These are phyloP conservation scores for Pyrgus malvae DNA, from an alignment of 2,888 invertebrate genomes.

Conservation along the genomic window DNA sequence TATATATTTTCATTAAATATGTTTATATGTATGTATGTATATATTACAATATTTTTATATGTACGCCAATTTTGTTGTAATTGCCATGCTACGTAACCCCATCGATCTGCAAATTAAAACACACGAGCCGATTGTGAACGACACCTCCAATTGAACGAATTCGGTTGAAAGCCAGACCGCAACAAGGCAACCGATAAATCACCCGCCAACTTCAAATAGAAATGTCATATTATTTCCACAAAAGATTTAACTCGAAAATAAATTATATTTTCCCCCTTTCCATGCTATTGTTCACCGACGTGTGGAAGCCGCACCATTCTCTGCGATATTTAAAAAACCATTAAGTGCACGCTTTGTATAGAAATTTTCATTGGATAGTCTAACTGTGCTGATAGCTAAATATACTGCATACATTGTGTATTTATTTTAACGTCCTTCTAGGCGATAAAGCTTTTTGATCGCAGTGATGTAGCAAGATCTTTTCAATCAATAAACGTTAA, in stretches of 20 bases:
- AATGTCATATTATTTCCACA: conserved; percentile 83
- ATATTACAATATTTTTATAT: too few species aligned
- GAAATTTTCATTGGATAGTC: conserved; percentile 41
- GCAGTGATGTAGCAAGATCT: neutral
- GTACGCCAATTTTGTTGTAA: too few species aligned
- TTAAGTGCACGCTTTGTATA: conserved; percentile 75
- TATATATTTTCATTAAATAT: too few species aligned
- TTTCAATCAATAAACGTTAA: too few species aligned
- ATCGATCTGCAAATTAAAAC: conserved; percentile 52
- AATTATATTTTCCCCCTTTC: conserved; percentile 78
- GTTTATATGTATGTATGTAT: too few species aligned
- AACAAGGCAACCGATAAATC: conserved; percentile 78
- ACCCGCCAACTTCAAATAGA: conserved; percentile 80
- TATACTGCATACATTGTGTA: neutral
- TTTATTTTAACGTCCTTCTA: neutral
- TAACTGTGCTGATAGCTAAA: conserved; percentile 12
- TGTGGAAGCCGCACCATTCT: conserved; percentile 73
- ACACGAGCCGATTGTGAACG: conserved; percentile 50
- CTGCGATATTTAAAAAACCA: conserved; percentile 79
- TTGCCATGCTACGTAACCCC: too few species aligned
- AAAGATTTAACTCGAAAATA: conserved; percentile 83
- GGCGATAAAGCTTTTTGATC: neutral
- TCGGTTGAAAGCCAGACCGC: conserved; percentile 53
- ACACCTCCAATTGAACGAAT: conserved; percentile 55
- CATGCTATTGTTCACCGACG: conserved; percentile 73